Base-by-base conservation (phyloP, 2,113 vertebrate genomes). In the Polypterus bichir region DNA sequence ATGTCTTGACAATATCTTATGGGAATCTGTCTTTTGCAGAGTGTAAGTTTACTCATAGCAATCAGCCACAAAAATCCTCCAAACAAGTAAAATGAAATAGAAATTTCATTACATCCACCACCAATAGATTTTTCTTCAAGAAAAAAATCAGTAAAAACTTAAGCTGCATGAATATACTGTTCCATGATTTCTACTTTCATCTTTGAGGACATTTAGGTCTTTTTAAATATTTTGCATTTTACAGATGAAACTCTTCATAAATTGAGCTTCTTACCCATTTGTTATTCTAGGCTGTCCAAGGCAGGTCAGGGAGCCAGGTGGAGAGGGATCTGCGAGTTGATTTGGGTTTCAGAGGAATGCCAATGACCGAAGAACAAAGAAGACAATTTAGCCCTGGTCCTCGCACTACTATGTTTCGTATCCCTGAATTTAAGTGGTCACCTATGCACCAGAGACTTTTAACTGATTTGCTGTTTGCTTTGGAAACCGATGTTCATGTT, bases 341-440 rank as follows among this genome's bases (percentile, higher is more conserved):
- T 56, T 76, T 99, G 66, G 96, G 95, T 10, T 99, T 99, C 72
- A 83, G 96, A 51, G 95, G 94, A n/a, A 97, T 95, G 95, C 96
- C 96, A 3, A 99, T 98, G 96, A 99, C 95, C 0, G 96, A 99
- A 66, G 96, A 99, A 59, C 96, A 99, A 70, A 78, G 96, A 1
- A 83, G 96, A 3, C 96, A 99, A 81, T 99, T 99, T 74, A 99
- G 97, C 70, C 97, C 97, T 0, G 96, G 97, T 7, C 96, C 97
- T 0, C 92, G 97, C 63, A 99, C 97, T 2, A 99, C 97, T 2
- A 99, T 99, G 96, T 99, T 99, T 75, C 94, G 96, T 51, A 99
- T 99, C 70, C 96, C 96, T 10, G 96, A 99, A 72, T 99, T 99
- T 79, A 99, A 99, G 64, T 99, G 96, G 96, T 99, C 96, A 5